These are phyloP conservation scores for Stenolophus ochropezus DNA, from an alignment of 2,888 invertebrate species.

Conservation along the genomic window DNA sequence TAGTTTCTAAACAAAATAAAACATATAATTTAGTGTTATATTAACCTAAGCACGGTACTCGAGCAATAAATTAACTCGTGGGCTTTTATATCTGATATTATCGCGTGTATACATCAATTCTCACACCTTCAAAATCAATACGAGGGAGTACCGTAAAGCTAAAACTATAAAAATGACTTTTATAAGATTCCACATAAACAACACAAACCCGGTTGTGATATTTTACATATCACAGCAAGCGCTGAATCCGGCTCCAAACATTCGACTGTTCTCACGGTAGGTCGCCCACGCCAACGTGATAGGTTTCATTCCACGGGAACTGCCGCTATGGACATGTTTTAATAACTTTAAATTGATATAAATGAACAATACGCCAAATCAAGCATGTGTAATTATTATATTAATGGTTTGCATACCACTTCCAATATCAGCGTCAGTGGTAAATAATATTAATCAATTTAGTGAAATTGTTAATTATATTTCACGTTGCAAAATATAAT, in stretches of 20 bases:
- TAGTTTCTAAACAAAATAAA: background rate
- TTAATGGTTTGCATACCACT: too few relatives aligned
- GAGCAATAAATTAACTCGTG: constrained; percentile 33
- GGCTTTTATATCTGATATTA: constrained; percentile 31
- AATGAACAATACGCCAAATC: too few relatives aligned
- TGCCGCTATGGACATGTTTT: background rate
- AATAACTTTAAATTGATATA: background rate
- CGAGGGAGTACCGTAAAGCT: constrained; percentile 13
- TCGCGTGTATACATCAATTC: constrained; percentile 41
- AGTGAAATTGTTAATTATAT: too few relatives aligned
- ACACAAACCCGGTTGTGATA: constrained; percentile 43
- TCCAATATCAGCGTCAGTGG: too few relatives aligned
- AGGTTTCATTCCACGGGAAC: background rate
- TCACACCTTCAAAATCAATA: constrained; percentile 45
- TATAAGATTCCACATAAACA: constrained; percentile 45
- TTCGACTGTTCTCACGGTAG: constrained; percentile 35
- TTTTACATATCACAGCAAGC: constrained; percentile 39
- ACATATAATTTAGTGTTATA: background rate
- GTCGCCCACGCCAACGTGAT: constrained; percentile 28
- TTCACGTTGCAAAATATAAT: too few relatives aligned
- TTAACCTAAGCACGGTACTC: constrained; percentile 1
- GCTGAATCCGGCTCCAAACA: constrained; percentile 31
- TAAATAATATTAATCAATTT: too few relatives aligned
- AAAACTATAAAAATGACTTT: constrained; percentile 36
- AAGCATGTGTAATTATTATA: too few relatives aligned